Percentiles rank a stretch among this genome's conserved stretches.
These are phyloP conservation scores for Trichogramma pretiosum DNA, from an alignment of 1,140 invertebrate species.

Conservation along the genomic window DNA sequence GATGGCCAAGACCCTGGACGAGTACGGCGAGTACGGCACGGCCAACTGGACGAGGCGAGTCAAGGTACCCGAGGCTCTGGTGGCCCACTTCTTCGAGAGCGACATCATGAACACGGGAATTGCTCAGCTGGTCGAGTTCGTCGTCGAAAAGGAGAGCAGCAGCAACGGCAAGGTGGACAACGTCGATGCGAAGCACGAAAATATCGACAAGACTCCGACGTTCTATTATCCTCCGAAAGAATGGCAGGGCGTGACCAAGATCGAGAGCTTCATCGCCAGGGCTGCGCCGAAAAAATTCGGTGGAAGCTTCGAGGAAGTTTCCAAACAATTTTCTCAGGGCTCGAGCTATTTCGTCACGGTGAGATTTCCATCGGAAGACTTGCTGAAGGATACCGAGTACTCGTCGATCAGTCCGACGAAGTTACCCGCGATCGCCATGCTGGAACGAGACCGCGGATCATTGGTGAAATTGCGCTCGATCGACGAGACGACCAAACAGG, in stretches of 20 bases:
- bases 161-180: neutral
- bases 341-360: neutral
- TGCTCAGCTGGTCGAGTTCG: conserved; percentile 1
- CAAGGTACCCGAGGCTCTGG: conserved; percentile 3
- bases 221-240: neutral
- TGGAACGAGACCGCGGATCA: conserved; percentile 4
- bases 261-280: neutral
- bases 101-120: neutral
- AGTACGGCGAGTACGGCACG: neutral
- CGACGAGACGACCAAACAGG: neutral
- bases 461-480: conserved; percentile 4
- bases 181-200: neutral
- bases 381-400: neutral
- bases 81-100: conserved; percentile 3
- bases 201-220: neutral
- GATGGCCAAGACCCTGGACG: neutral
- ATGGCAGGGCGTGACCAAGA: neutral
- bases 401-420: neutral
- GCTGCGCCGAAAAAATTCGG: conserved; percentile 2
- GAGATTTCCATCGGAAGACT: neutral
- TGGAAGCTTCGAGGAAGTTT: neutral
- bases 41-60: neutral
- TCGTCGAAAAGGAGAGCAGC: neutral
- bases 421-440: conserved; percentile 3
- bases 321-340: neutral